Evolutionary conservation across 2,797 vertebrate species (phyloP).

Genomic region (Champsocephalus esox): DNA sequence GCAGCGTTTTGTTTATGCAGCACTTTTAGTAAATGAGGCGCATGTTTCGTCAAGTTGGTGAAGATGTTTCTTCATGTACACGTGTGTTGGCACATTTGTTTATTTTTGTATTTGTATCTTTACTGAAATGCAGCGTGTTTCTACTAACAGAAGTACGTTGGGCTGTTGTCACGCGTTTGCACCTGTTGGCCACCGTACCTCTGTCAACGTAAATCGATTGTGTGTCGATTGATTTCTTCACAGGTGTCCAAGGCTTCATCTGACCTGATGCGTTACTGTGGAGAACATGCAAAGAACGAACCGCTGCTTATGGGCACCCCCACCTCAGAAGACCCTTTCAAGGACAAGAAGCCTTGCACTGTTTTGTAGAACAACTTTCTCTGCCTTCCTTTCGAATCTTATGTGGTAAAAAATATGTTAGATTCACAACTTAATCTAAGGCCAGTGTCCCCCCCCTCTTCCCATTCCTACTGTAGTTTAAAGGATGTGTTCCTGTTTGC

Average conservation of each 20-base stretch:
- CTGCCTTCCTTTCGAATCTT: slow-evolving; percentile 46
- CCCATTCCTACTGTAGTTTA: slow-evolving; percentile 25
- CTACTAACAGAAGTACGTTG: too few species aligned
- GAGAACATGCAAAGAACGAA: slow-evolving; percentile 92
- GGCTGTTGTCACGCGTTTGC: too few species aligned
- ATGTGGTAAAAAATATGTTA: slow-evolving; percentile 33
- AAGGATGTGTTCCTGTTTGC: slow-evolving; percentile 17
- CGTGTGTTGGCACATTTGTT: too few species aligned
- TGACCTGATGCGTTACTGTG: slow-evolving; percentile 95
- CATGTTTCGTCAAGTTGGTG: too few species aligned
- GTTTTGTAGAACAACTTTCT: slow-evolving; percentile 85
- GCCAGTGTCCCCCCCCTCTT: slow-evolving; percentile 33
- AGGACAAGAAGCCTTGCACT: slow-evolving; percentile 95
- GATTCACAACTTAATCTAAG: slow-evolving; percentile 62
- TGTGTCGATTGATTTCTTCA: slow-evolving; percentile 13
- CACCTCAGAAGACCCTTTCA: slow-evolving; percentile 96
- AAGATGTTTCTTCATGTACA: too few species aligned
- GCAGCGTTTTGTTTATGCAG: too few species aligned
- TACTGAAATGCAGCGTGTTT: too few species aligned
- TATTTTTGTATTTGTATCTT: too few species aligned
- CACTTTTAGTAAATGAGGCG: too few species aligned
- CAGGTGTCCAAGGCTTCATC: slow-evolving; percentile 95
- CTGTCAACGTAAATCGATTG: slow-evolving; percentile 4
- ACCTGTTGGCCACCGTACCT: too few species aligned
- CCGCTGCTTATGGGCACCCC: slow-evolving; percentile 92